phyloP scores from a whole-genome alignment of 2,888 invertebrate species.

The Ophraella communa region DNA sequence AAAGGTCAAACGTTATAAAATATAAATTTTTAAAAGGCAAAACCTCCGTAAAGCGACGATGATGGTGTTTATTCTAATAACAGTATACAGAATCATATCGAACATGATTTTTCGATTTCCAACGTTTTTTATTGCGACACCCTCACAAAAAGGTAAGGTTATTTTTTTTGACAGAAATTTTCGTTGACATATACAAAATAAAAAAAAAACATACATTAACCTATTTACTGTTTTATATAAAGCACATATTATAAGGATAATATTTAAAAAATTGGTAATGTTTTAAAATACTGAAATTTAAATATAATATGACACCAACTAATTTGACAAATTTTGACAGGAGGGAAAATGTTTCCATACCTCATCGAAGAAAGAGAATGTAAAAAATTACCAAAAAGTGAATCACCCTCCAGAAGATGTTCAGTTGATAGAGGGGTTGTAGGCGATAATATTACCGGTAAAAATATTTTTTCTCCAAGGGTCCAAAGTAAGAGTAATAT shows the following conservation, averaged over 20 bases:
- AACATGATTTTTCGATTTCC: constrained; percentile 37
- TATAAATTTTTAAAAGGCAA: constrained; percentile 5
- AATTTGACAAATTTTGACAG: constrained; percentile 48
- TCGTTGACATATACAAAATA: constrained; percentile 12
- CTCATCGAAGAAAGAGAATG: constrained; percentile 46
- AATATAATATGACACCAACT: constrained; percentile 23
- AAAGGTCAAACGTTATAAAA: constrained; percentile 5
- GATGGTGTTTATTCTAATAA: constrained; percentile 18
- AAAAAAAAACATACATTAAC: constrained; percentile 13
- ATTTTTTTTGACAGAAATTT: constrained; percentile 19
- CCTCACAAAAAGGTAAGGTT: constrained; percentile 36
- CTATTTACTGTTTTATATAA: background rate
- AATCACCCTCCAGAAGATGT: constrained; percentile 36
- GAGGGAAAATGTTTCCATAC: constrained; percentile 54
- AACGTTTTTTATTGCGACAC: constrained; percentile 31
- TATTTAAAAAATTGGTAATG: constrained; percentile 11
- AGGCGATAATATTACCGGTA: constrained; percentile 31
- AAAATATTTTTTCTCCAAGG: constrained; percentile 37
- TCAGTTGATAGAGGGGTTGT: constrained; percentile 28
- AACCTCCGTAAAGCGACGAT: constrained; percentile 13
- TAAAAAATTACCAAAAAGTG: constrained; percentile 38
- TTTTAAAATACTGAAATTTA: background rate
- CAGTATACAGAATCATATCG: constrained; percentile 24
- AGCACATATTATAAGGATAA: background rate
- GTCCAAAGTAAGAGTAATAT: constrained; percentile 25